A percentile compares a stretch with the other conserved stretches of the same genome.
Evolutionary conservation across 2,113 vertebrate genomes (phyloP).

Genomic region (Clinocottus analis): DNA sequence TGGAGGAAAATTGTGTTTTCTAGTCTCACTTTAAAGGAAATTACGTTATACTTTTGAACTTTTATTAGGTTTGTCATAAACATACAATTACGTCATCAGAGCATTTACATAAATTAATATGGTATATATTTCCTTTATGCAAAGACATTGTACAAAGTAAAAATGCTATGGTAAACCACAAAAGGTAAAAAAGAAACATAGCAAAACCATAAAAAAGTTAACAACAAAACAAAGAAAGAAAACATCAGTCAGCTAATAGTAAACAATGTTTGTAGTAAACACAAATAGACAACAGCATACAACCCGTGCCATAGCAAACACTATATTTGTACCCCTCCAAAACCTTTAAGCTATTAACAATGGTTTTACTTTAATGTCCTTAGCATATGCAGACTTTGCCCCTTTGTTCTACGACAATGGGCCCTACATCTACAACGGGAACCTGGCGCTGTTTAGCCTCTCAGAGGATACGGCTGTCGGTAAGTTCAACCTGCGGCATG

Average conservation of each 20-base stretch:
- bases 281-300: neutral
- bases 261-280: neutral
- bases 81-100: neutral
- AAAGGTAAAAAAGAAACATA: neutral
- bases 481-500: slow-evolving; percentile 75
- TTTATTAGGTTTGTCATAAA: neutral
- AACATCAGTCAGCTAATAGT: neutral
- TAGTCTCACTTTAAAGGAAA: neutral
- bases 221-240: neutral
- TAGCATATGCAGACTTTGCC: slow-evolving; percentile 91
- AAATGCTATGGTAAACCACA: neutral
- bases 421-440: slow-evolving; percentile 90
- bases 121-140: neutral
- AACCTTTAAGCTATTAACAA: slow-evolving; percentile 1
- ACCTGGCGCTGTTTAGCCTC: slow-evolving; percentile 95
- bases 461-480: slow-evolving; percentile 93
- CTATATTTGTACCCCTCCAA: neutral
- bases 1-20: neutral
- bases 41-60: neutral
- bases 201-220: neutral
- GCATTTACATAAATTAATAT: neutral
- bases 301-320: neutral
- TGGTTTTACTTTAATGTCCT: slow-evolving; percentile 31
- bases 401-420: slow-evolving; percentile 96
- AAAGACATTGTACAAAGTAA: neutral